phyloP scores from a whole-genome alignment of 2,888 invertebrate genomes.

The Pollenia labialis region DNA sequence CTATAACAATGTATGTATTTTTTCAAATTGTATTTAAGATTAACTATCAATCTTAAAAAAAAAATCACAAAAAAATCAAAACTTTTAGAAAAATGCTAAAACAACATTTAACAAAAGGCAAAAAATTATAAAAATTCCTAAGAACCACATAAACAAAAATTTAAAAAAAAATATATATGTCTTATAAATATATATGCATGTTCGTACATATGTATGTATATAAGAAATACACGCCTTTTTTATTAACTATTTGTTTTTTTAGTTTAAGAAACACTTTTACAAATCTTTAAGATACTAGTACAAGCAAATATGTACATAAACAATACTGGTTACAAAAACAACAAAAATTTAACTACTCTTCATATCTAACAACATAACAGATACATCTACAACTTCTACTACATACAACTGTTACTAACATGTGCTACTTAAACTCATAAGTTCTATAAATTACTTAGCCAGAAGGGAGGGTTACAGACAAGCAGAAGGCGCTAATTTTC shows the following conservation, averaged over 20 bases:
- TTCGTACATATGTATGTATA: neutral
- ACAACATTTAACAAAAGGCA: too few relatives aligned
- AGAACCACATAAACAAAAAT: too few relatives aligned
- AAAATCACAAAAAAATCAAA: too few relatives aligned
- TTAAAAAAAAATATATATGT: neutral
- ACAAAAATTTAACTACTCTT: slow-evolving; percentile 10
- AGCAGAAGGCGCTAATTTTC: too few relatives aligned
- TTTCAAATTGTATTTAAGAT: too few relatives aligned
- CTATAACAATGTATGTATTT: too few relatives aligned
- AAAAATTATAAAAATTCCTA: too few relatives aligned
- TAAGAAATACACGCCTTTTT: slow-evolving; percentile 53
- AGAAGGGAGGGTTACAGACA: too few relatives aligned
- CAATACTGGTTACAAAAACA: slow-evolving; percentile 34
- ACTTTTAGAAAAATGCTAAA: too few relatives aligned
- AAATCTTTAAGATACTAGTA: slow-evolving; percentile 41
- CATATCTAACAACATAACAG: neutral
- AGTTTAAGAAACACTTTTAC: slow-evolving; percentile 40
- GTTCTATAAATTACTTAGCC: too few relatives aligned
- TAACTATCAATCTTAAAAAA: too few relatives aligned
- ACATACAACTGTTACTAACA: neutral
- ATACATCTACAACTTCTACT: neutral
- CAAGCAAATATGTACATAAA: slow-evolving; percentile 19
- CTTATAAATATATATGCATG: neutral
- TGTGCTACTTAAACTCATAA: neutral
- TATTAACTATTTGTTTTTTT: neutral